These are phyloP conservation scores for Holacanthella duospinosa DNA, from an alignment of 2,888 invertebrate species.

Conservation along the genomic window DNA sequence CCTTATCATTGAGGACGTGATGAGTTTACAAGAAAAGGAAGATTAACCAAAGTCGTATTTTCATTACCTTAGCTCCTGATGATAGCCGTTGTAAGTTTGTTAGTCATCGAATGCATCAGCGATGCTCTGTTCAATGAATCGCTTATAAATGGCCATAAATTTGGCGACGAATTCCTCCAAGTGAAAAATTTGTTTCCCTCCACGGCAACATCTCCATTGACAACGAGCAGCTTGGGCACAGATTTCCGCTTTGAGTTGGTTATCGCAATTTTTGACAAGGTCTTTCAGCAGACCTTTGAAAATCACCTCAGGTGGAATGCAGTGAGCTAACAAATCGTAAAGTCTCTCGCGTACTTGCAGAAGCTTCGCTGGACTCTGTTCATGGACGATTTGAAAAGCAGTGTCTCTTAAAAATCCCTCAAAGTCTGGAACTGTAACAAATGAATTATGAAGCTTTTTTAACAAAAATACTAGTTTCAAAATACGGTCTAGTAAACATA, in stretches of 20 bases:
- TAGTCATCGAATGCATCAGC: constrained; percentile 41
- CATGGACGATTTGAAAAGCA: constrained; percentile 69
- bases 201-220: constrained; percentile 83
- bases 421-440: constrained; percentile 90
- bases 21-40: neutral
- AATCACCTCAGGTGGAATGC: constrained; percentile 84
- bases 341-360: constrained; percentile 73
- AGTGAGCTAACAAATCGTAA: constrained; percentile 87
- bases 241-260: constrained; percentile 73
- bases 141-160: constrained; percentile 89
- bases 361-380: constrained; percentile 76
- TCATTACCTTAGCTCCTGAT: too few relatives aligned
- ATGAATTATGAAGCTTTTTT: constrained; percentile 35
- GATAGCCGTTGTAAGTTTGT: too few relatives aligned
- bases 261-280: constrained; percentile 78
- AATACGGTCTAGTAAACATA: too few relatives aligned
- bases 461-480: neutral
- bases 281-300: constrained; percentile 63
- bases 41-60: too few relatives aligned
- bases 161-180: constrained; percentile 93
- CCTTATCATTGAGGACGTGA: too few relatives aligned
- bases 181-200: constrained; percentile 91
- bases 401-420: constrained; percentile 75
- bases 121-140: constrained; percentile 65
- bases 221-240: constrained; percentile 75